A percentile compares a stretch with the other conserved stretches of the same genome.
These are phyloP conservation scores for Calonectris borealis DNA, from an alignment of 2,113 vertebrate genomes.

Conservation along the genomic window DNA sequence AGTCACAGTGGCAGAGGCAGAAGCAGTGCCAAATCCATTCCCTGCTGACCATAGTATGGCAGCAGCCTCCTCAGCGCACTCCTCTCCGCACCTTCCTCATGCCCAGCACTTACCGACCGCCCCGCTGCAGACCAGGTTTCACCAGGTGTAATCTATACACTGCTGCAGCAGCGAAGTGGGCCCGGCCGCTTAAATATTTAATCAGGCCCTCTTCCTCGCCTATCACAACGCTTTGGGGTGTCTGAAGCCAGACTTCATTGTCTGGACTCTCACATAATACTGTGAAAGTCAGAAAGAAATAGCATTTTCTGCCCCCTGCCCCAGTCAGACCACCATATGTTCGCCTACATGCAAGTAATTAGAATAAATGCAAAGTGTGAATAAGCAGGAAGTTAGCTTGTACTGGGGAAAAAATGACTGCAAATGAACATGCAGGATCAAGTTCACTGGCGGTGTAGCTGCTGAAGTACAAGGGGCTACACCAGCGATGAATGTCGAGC, in stretches of 20 bases:
- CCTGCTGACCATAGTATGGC: constrained; percentile 84
- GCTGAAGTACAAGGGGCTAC: neutral
- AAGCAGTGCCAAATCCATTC: constrained; percentile 94
- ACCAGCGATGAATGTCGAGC: neutral
- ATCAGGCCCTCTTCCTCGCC: constrained; percentile 46
- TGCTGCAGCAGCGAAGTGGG: constrained; percentile 51
- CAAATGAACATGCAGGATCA: neutral
- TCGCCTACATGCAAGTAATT: neutral
- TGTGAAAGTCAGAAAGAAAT: neutral
- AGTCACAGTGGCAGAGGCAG: constrained; percentile 91
- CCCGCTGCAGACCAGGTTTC: constrained; percentile 65
- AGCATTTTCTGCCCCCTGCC: neutral
- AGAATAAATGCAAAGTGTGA: neutral
- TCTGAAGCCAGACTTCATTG: neutral
- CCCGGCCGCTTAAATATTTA: constrained; percentile 75
- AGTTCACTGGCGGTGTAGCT: neutral
- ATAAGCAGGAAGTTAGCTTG: neutral
- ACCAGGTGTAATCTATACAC: constrained; percentile 80
- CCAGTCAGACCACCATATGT: neutral
- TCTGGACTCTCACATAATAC: neutral
- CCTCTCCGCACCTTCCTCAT: constrained; percentile 31
- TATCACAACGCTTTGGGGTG: neutral
- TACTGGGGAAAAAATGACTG: neutral
- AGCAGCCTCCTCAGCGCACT: constrained; percentile 12
- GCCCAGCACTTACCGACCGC: constrained; percentile 55